phyloP scores from a whole-genome alignment of 2,888 invertebrate genomes.

The Drosophila meridiana region DNA sequence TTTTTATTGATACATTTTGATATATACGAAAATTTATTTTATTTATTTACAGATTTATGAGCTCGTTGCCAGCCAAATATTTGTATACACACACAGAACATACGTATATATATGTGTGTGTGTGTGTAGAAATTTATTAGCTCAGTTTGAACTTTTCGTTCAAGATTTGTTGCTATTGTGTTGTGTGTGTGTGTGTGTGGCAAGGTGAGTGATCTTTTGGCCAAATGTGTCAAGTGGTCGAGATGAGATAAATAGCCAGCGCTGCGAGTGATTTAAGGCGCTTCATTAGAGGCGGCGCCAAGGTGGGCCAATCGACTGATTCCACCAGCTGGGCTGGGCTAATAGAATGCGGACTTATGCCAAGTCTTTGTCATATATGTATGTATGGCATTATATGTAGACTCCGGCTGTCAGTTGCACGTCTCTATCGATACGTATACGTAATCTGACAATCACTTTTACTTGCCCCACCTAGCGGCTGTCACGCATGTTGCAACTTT shows the following conservation, averaged over 20 bases:
- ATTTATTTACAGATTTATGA: constrained; percentile 79
- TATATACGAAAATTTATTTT: constrained; percentile 75
- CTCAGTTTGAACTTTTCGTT: constrained; percentile 61
- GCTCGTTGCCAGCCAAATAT: constrained; percentile 72
- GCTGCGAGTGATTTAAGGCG: constrained; percentile 21
- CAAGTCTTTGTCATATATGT: neutral
- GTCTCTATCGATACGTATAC: constrained; percentile 57
- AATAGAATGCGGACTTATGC: neutral
- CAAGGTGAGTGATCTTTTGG: constrained; percentile 75
- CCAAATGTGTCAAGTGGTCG: constrained; percentile 73
- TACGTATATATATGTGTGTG: neutral
- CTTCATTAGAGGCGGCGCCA: constrained; percentile 16
- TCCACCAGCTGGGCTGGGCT: neutral
- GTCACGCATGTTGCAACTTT: constrained; percentile 50
- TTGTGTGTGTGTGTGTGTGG: constrained; percentile 44
- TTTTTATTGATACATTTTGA: constrained; percentile 79
- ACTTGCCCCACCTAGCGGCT: constrained; percentile 2
- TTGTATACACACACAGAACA: constrained; percentile 50
- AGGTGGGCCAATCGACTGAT: neutral
- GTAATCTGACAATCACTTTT: constrained; percentile 68
- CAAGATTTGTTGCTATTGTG: constrained; percentile 35
- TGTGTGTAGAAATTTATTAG: constrained; percentile 67
- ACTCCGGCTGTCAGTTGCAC: constrained; percentile 2
- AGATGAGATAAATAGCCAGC: constrained; percentile 45
- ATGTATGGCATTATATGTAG: neutral